Evolutionary conservation across 2,888 invertebrate species (phyloP).

Genomic region (Axea sp.): DNA sequence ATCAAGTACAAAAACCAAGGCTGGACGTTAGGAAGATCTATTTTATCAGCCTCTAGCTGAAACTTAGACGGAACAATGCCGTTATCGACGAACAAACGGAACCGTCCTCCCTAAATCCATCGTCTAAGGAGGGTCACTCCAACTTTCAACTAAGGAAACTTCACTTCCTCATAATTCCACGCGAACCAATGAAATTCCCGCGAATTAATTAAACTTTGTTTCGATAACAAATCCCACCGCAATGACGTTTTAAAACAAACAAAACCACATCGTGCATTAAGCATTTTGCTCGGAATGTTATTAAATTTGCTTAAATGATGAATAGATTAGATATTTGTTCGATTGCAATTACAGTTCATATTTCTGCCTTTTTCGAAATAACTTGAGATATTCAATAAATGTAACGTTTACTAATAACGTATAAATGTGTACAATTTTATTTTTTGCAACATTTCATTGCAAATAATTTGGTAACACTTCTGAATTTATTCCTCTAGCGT

Average conservation of each 20-base stretch:
- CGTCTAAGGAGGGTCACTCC: constrained; percentile 44
- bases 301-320: too few species aligned
- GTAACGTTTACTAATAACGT: too few species aligned
- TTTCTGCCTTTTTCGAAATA: too few species aligned
- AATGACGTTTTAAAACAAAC: constrained; percentile 14
- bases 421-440: too few species aligned
- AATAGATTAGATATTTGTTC: too few species aligned
- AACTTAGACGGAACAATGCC: constrained; percentile 50
- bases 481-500: too few species aligned
- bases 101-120: constrained; percentile 40
- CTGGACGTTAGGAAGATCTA: constrained; percentile 46
- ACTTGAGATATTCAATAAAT: too few species aligned
- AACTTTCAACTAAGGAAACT: constrained; percentile 46
- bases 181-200: constrained; percentile 16
- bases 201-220: constrained; percentile 46
- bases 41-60: constrained; percentile 53
- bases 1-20: constrained; percentile 45
- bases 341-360: too few species aligned
- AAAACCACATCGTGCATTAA: too few species aligned
- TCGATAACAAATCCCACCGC: constrained; percentile 26
- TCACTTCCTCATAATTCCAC: constrained; percentile 32
- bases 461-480: too few species aligned
- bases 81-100: constrained; percentile 35
- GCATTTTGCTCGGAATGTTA: too few species aligned
- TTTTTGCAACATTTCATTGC: too few species aligned